A percentile compares a stretch with the other conserved stretches of the same genome.
Conservation (phyloP, 1,140 invertebrate genomes). For the Radopholus similis region DNA sequence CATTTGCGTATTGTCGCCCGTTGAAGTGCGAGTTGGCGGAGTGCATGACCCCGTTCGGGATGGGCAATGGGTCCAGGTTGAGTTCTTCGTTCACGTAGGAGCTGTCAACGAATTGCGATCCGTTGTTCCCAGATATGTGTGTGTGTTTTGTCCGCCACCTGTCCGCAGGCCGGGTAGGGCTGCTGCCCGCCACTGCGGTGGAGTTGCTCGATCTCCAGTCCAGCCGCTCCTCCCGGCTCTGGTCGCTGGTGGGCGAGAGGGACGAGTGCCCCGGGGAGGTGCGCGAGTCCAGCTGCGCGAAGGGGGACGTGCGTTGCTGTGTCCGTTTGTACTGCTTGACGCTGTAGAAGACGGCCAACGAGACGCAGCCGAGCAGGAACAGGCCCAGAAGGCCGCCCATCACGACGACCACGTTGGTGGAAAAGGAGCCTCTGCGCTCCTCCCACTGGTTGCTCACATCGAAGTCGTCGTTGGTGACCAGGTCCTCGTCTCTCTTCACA, state of each 20-base stretch:
- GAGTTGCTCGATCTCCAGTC: not conserved
- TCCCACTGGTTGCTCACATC: slow-evolving; percentile 6
- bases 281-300: not conserved
- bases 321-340: not conserved
- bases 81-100: not conserved
- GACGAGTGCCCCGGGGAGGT: not conserved
- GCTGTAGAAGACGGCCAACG: not conserved
- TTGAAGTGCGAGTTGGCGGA: too few relatives aligned
- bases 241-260: not conserved
- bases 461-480: not conserved
- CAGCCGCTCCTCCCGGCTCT: not conserved
- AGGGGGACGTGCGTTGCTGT: not conserved
- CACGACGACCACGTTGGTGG: not conserved
- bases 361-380: slow-evolving; percentile 4
- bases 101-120: not conserved
- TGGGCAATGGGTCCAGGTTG: not conserved
- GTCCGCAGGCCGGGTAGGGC: too few relatives aligned
- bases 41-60: not conserved
- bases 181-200: not conserved
- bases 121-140: not conserved
- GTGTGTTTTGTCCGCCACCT: not conserved
- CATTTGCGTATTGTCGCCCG: not conserved
- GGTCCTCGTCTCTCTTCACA: not conserved
- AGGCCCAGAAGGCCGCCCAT: slow-evolving; percentile 2
- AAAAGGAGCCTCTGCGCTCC: not conserved